Base-by-base conservation (phyloP, 2,113 vertebrate species). In the Dolichallabes microphthalmus region DNA sequence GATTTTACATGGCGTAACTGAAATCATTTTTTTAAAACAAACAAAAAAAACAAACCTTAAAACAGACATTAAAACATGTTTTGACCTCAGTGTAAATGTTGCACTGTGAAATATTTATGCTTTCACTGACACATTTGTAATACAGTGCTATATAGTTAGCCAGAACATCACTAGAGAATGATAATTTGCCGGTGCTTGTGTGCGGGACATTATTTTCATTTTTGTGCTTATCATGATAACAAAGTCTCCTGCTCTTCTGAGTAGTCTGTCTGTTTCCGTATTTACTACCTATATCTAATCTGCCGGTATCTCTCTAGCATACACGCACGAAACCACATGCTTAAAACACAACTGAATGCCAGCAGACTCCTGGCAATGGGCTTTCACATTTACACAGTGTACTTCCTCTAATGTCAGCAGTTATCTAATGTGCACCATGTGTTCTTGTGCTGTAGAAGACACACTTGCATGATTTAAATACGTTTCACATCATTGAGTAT, bases 211-310 rank as follows among this genome's bases (percentile, higher is more conserved):
- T 84, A 27, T 82, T 81, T 73, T 69, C 68, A 76, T 87, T 89
- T 82, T 73, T 71, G 64, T 52, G 58, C 55, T 35, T 22, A 86
- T 88, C 85, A 68, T 84, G 77, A 87, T 86, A 87, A 27, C 64
- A 80, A 60, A 84, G 39, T 35, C 78, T 82, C 83, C 79, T 78
- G 74, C 64, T 82, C 30, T 74, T 66, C 63, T 84, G 32, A 86
- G 66, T 39, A 64, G 71, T 87, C 61, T 86, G 76, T 1, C 79
- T 39, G 30, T 88, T 86, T 88, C 80, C 61, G 61, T 75, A 45
- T 88, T 86, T 87, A 53, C 79, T 78, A 73, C 60, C 82, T 73
- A 79, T 86, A 88, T 89, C 88, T 88, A 89, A 88, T 89, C 88
- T 86, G 57, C 30, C 32, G 55, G 73, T 86, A 89, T 89, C 88